These are phyloP conservation scores for Threskiornis aethiopicus DNA, from an alignment of 2,797 vertebrate genomes.

Conservation along the genomic window DNA sequence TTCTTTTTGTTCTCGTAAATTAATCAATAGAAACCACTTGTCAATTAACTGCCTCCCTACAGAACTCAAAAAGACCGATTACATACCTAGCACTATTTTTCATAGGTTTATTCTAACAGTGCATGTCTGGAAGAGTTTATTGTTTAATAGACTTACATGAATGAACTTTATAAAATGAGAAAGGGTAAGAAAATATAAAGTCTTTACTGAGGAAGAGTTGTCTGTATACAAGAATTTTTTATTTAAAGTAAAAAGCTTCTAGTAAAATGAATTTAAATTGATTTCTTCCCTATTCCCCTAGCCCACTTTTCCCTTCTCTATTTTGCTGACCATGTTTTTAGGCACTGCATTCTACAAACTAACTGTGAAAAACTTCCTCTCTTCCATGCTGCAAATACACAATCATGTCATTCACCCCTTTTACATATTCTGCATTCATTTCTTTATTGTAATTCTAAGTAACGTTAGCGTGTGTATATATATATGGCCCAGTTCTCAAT, in stretches of 20 bases:
- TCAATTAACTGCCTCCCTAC: neutral
- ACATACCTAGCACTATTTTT: neutral
- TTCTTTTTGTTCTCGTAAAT: neutral
- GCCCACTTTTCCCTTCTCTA: neutral
- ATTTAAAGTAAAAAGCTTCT: neutral
- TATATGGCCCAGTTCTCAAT: neutral
- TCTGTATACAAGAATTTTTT: neutral
- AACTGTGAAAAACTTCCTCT: neutral
- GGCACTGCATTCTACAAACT: neutral
- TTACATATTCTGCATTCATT: neutral
- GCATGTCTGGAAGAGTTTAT: neutral
- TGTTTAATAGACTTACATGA: neutral
- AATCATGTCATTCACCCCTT: neutral
- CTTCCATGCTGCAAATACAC: neutral
- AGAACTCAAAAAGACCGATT: neutral
- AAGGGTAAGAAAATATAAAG: neutral
- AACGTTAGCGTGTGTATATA: neutral
- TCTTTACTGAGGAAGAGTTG: neutral
- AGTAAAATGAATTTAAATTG: neutral
- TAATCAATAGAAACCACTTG: neutral
- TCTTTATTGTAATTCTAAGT: neutral
- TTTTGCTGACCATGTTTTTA: neutral
- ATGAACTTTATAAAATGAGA: neutral
- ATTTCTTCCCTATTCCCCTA: neutral
- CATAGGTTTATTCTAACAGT: neutral